Evolutionary conservation across 2,113 vertebrate species (phyloP).

Genomic region (Colaptes auratus): DNA sequence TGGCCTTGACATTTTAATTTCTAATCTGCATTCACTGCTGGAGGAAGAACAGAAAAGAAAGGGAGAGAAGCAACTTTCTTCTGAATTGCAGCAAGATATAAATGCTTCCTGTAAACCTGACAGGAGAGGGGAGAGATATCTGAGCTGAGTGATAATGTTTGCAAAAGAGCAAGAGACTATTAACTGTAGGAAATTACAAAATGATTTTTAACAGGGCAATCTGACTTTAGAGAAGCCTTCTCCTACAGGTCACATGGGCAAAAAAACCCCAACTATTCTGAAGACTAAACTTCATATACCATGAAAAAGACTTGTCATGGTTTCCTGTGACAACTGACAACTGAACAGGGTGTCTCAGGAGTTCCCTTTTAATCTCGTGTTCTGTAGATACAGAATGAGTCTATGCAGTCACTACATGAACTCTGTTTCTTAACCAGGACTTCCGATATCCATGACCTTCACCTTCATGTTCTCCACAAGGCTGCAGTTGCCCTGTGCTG

Average conservation of each 20-base stretch:
- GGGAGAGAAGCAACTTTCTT: not conserved
- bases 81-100: not conserved
- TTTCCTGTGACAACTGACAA: not conserved
- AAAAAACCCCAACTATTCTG: not conserved
- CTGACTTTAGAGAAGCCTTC: not conserved
- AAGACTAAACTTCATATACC: not conserved
- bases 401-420: not conserved
- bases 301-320: not conserved
- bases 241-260: not conserved
- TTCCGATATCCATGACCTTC: not conserved
- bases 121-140: not conserved
- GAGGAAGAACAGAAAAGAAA: not conserved
- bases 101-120: not conserved
- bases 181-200: not conserved
- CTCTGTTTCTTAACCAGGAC: not conserved
- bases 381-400: not conserved
- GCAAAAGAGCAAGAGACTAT: not conserved
- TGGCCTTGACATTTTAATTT: not conserved
- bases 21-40: not conserved
- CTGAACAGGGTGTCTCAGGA: not conserved
- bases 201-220: not conserved
- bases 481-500: not conserved
- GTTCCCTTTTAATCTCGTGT: not conserved
- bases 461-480: not conserved
- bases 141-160: not conserved